phyloP scores from a whole-genome alignment of 1,140 invertebrate species.

The Drosophila funebris region DNA sequence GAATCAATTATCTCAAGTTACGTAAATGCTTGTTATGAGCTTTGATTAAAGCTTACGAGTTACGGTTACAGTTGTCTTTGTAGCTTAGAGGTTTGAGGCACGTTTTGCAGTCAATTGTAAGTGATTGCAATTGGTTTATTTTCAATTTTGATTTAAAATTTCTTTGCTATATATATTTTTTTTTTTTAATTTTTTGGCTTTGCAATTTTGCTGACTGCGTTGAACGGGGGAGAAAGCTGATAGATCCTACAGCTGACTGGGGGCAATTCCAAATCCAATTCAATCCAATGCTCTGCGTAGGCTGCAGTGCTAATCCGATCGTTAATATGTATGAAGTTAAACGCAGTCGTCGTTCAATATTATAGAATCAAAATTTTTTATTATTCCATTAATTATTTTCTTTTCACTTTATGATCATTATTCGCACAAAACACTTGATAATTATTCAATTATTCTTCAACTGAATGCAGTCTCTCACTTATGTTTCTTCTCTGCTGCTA shows the following conservation, averaged over 20 bases:
- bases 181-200: neutral
- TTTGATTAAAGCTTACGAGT: slow-evolving; percentile 44
- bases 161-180: slow-evolving; percentile 31
- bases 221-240: slow-evolving; percentile 9
- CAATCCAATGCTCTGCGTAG: slow-evolving; percentile 15
- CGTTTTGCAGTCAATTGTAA: slow-evolving; percentile 41
- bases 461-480: no score
- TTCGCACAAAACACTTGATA: slow-evolving; percentile 23
- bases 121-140: slow-evolving; percentile 39
- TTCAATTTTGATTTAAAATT: slow-evolving; percentile 68
- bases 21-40: slow-evolving; percentile 48
- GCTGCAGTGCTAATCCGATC: slow-evolving; percentile 27
- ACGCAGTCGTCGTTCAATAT: slow-evolving; percentile 56
- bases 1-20: slow-evolving; percentile 55
- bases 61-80: slow-evolving; percentile 28
- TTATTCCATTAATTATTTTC: no score
- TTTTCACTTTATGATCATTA: slow-evolving; percentile 25
- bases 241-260: neutral
- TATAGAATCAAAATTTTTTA: slow-evolving; percentile 53
- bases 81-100: slow-evolving; percentile 58
- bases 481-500: slow-evolving; percentile 21
- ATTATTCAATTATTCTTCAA: neutral
- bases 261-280: slow-evolving; percentile 20
- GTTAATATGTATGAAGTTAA: slow-evolving; percentile 19
- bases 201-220: slow-evolving; percentile 56